phyloP scores from a whole-genome alignment of 2,888 invertebrate species.

The Napeogenes sylphis region DNA sequence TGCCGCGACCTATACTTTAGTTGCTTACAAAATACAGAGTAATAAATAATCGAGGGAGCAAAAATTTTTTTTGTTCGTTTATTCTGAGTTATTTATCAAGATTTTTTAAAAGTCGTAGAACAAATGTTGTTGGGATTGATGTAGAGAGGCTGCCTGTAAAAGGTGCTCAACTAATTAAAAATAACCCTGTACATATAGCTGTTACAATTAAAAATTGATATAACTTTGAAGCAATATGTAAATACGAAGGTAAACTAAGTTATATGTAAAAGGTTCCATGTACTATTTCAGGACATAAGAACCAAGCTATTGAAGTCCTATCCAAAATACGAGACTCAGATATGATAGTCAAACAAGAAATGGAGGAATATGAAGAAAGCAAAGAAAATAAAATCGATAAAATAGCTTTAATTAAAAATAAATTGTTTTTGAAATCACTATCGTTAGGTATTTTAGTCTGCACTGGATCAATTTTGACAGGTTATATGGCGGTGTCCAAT shows the following conservation, averaged over 20 bases:
- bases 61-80: too few relatives aligned
- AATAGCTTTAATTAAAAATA: slow-evolving; percentile 35
- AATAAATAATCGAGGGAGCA: too few relatives aligned
- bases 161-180: too few relatives aligned
- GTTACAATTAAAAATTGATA: too few relatives aligned
- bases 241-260: background rate
- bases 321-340: slow-evolving; percentile 51
- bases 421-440: slow-evolving; percentile 39
- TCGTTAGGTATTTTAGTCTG: slow-evolving; percentile 35
- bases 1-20: too few relatives aligned
- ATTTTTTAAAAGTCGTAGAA: too few relatives aligned
- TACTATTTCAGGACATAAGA: slow-evolving; percentile 41
- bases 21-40: too few relatives aligned
- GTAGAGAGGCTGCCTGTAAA: too few relatives aligned
- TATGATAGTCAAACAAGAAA: slow-evolving; percentile 43
- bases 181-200: too few relatives aligned
- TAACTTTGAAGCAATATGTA: too few relatives aligned
- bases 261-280: background rate
- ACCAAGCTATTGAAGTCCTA: slow-evolving; percentile 46
- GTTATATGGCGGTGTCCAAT: slow-evolving; percentile 50
- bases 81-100: too few relatives aligned
- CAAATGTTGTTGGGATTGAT: too few relatives aligned
- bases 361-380: slow-evolving; percentile 46
- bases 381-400: slow-evolving; percentile 30
- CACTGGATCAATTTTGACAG: slow-evolving; percentile 40